These are phyloP conservation scores for Drosophila cracens DNA, from an alignment of 2,888 invertebrate genomes.

Conservation along the genomic window DNA sequence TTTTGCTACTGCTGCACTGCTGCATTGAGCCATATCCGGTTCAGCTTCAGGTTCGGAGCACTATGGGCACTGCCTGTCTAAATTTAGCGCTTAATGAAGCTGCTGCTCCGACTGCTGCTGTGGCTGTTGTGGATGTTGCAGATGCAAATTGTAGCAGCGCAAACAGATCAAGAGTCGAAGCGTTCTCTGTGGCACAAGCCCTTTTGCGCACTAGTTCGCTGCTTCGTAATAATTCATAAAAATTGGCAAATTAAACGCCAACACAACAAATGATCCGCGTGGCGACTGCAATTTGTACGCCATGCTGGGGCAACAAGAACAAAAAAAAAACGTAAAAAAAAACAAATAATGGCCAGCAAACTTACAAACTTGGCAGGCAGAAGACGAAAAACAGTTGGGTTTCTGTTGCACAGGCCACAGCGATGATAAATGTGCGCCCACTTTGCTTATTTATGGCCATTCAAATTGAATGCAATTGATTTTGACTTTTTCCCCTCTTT, in stretches of 20 bases:
- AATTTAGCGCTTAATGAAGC: slow-evolving; percentile 80
- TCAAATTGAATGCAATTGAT: slow-evolving; percentile 80
- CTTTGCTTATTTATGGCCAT: slow-evolving; percentile 73
- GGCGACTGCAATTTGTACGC: slow-evolving; percentile 70
- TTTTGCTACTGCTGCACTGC: slow-evolving; percentile 25
- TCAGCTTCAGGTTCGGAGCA: slow-evolving; percentile 67
- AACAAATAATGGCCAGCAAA: slow-evolving; percentile 63
- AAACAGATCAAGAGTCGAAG: slow-evolving; percentile 59
- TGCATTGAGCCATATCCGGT: slow-evolving; percentile 83
- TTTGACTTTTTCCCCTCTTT: slow-evolving; percentile 36
- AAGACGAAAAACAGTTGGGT: slow-evolving; percentile 44
- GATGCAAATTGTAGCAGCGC: slow-evolving; percentile 63
- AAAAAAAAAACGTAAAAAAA: slow-evolving; percentile 5
- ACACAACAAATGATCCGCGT: slow-evolving; percentile 74
- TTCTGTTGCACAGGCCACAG: slow-evolving; percentile 38
- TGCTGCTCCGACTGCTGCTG: slow-evolving; percentile 40
- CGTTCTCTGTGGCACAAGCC: slow-evolving; percentile 21
- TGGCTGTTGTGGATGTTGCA: slow-evolving; percentile 31
- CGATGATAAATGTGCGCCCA: slow-evolving; percentile 70
- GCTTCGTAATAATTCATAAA: slow-evolving; percentile 71
- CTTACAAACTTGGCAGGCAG: slow-evolving; percentile 5
- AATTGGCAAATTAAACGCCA: slow-evolving; percentile 81
- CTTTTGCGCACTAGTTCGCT: slow-evolving; percentile 37
- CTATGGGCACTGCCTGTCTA: slow-evolving; percentile 71
- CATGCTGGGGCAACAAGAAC: slow-evolving; percentile 31